phyloP scores from a whole-genome alignment of 2,888 invertebrate genomes.

The Scaptomyza flava region DNA sequence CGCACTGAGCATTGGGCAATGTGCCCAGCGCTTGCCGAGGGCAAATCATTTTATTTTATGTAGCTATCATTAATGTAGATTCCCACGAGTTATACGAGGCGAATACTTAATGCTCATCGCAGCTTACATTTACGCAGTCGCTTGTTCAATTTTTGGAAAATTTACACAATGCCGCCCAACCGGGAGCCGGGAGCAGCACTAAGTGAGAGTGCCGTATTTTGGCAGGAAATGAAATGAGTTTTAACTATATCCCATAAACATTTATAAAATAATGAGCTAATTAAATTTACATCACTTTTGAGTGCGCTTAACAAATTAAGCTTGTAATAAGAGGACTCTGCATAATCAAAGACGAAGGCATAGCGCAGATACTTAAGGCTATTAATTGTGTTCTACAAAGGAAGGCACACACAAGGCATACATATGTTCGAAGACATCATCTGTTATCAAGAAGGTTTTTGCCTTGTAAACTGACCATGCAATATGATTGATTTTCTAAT shows the following conservation, averaged over 20 bases:
- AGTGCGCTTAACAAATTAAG: conserved; percentile 54
- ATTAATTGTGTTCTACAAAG: not conserved
- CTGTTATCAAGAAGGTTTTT: conserved; percentile 34
- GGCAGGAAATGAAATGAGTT: conserved; percentile 44
- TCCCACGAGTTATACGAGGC: conserved; percentile 10
- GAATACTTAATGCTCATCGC: conserved; percentile 29
- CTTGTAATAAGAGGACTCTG: conserved; percentile 43
- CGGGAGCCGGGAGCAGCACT: not conserved
- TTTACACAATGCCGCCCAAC: conserved; percentile 12
- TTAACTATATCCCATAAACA: conserved; percentile 57
- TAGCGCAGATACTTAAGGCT: conserved; percentile 4
- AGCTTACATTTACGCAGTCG: conserved; percentile 11
- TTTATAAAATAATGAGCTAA: conserved; percentile 55
- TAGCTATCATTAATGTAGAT: conserved; percentile 29
- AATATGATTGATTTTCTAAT: conserved; percentile 41
- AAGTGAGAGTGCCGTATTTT: conserved; percentile 27
- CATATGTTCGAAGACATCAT: conserved; percentile 12
- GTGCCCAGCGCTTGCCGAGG: not conserved
- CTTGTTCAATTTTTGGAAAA: conserved; percentile 13
- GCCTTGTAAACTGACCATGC: conserved; percentile 34
- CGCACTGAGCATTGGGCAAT: conserved; percentile 11
- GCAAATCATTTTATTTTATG: conserved; percentile 33
- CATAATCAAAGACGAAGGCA: conserved; percentile 42
- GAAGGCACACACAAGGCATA: too few relatives aligned
- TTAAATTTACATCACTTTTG: conserved; percentile 53